Conservation (phyloP, 2,113 vertebrate genomes). For the Struthidea cinerea region DNA sequence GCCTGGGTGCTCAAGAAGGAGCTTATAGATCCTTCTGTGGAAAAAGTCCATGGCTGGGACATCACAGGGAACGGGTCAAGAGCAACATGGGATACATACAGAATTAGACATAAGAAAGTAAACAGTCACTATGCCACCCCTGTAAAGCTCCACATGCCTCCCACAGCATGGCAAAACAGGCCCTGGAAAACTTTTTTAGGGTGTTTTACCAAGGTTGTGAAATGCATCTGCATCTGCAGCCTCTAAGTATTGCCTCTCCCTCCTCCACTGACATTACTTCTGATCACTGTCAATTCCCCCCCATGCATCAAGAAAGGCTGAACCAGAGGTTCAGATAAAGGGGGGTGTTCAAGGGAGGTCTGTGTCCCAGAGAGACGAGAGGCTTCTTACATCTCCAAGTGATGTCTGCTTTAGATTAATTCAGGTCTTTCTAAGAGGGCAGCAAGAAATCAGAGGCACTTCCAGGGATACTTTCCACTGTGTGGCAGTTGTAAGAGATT, state of each 20-base stretch:
- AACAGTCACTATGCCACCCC: neutral
- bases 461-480: slow-evolving; percentile 26
- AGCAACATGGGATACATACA: neutral
- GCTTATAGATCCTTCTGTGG: neutral
- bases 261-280: neutral
- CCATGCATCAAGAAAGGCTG: neutral
- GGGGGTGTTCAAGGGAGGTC: neutral
- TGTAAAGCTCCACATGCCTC: neutral
- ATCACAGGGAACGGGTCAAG: neutral
- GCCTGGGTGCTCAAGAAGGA: neutral
- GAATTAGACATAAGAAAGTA: neutral
- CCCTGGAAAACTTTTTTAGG: neutral
- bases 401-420: slow-evolving; percentile 52
- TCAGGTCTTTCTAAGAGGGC: slow-evolving; percentile 7
- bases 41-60: neutral
- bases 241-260: neutral
- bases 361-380: neutral
- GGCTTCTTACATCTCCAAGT: neutral
- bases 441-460: slow-evolving; percentile 39
- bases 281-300: neutral
- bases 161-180: rapidly evolving
- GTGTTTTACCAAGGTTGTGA: neutral
- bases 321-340: neutral
- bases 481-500: neutral
- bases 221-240: neutral